These are phyloP conservation scores for Artemia franciscana DNA, from an alignment of 1,140 invertebrate species.

Conservation along the genomic window DNA sequence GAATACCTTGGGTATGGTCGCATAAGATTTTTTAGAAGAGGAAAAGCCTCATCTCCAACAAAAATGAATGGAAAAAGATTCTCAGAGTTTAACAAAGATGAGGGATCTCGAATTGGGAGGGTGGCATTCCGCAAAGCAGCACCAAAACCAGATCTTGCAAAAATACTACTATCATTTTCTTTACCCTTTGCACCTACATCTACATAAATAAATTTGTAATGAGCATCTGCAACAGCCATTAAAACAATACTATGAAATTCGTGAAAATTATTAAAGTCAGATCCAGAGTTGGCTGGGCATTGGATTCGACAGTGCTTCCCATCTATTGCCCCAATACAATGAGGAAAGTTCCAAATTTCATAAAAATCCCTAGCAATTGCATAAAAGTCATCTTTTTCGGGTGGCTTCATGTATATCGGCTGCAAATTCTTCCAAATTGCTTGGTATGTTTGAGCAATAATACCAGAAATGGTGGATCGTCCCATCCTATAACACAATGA, in stretches of 20 bases:
- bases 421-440: neutral
- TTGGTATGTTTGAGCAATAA: neutral
- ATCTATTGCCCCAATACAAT: constrained; percentile 23
- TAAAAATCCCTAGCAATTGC: neutral
- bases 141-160: constrained; percentile 16
- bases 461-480: neutral
- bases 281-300: constrained; percentile 21
- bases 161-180: constrained; percentile 19
- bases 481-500: neutral
- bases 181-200: constrained; percentile 23
- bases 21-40: constrained; percentile 19
- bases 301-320: constrained; percentile 26
- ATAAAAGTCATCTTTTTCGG: neutral
- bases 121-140: constrained; percentile 14
- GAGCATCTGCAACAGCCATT: constrained; percentile 23
- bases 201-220: constrained; percentile 22
- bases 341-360: constrained; percentile 17
- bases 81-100: constrained; percentile 11
- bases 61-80: constrained; percentile 16
- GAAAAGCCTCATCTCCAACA: constrained; percentile 24
- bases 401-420: neutral
- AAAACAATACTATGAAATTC: constrained; percentile 25
- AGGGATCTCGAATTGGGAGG: constrained; percentile 13
- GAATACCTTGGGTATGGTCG: constrained; percentile 20
- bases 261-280: constrained; percentile 27